Conservation (phyloP, 2,113 vertebrate genomes). For the Xenopus tropicalis region UCB_Xtro_10.0 CM004444.2:125680501-125681000, state of each 20-base stretch:
- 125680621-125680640: constrained; percentile 35
- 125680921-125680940: no score
- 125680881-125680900: no score
- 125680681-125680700: constrained; percentile 37
- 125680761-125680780: constrained; percentile 35
- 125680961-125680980: no score
- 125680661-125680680: constrained; percentile 44
- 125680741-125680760: constrained; percentile 29
- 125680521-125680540: background rate
- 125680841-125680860: background rate
- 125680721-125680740: constrained; percentile 30
- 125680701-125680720: constrained; percentile 39
- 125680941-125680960: no score
- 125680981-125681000: no score
- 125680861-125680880: background rate
- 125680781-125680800: constrained; percentile 25
- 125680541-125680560: constrained; percentile 2
- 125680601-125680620: constrained; percentile 39
- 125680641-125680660: constrained; percentile 35
- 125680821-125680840: constrained; percentile 11
- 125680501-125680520: background rate
- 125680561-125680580: constrained; percentile 33
- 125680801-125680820: constrained; percentile 26
- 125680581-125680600: constrained; percentile 30
- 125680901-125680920: no score